phyloP scores from a whole-genome alignment of 2,113 vertebrate genomes.

The Caranx ignobilis region DNA sequence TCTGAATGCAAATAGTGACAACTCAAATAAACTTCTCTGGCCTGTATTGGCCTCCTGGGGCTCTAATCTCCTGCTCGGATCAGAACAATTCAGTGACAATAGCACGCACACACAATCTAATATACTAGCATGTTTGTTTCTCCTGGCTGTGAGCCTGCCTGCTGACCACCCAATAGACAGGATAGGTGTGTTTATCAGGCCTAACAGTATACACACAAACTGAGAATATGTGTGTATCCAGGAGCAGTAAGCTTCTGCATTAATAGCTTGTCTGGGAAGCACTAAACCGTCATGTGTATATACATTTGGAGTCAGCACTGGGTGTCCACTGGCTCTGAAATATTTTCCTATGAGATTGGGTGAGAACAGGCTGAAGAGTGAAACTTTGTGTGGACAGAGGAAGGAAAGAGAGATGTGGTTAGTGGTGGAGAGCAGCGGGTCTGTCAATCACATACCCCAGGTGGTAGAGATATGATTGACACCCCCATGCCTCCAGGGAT shows the following conservation, averaged over 20 bases:
- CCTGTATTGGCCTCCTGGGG: slow-evolving; percentile 24
- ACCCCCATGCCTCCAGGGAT: slow-evolving; percentile 33
- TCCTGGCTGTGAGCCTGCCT: slow-evolving; percentile 43
- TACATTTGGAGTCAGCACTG: not conserved
- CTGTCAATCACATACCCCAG: slow-evolving; percentile 46
- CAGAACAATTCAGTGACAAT: slow-evolving; percentile 59
- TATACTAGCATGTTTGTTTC: slow-evolving; percentile 62
- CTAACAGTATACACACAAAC: slow-evolving; percentile 45
- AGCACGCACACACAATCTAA: slow-evolving; percentile 47
- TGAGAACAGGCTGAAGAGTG: slow-evolving; percentile 22
- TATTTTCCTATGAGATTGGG: slow-evolving; percentile 42
- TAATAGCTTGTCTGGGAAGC: slow-evolving; percentile 3
- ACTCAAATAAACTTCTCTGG: slow-evolving; percentile 55
- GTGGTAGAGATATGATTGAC: slow-evolving; percentile 67
- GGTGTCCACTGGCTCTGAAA: slow-evolving; percentile 15
- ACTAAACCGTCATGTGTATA: not conserved
- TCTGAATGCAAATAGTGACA: slow-evolving; percentile 50
- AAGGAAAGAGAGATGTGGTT: slow-evolving; percentile 61
- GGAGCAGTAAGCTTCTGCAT: not conserved
- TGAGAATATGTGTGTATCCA: slow-evolving; percentile 22
- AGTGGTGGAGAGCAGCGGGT: slow-evolving; percentile 30
- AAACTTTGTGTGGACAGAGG: slow-evolving; percentile 45
- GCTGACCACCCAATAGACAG: slow-evolving; percentile 51
- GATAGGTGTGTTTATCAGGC: slow-evolving; percentile 33
- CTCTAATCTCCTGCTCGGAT: slow-evolving; percentile 56